A percentile compares a stretch with the other conserved stretches of the same genome.
Conservation (phyloP, 2,113 vertebrate genomes). For the Tyto alba region DNA sequence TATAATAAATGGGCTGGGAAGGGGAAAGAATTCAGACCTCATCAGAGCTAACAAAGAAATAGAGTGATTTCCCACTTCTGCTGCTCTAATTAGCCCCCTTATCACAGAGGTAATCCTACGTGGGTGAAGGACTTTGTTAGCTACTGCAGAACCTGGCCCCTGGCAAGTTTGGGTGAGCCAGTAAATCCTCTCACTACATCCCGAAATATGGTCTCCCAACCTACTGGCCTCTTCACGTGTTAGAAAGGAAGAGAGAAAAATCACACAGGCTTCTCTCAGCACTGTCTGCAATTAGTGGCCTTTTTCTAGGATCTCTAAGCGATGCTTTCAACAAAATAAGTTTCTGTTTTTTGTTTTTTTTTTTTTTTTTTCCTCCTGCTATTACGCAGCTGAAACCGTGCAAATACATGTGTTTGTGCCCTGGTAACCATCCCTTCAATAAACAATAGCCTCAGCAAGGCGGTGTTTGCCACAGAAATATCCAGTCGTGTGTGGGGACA, state of each 20-base stretch:
- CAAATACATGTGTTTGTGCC: background rate
- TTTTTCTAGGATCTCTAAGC: background rate
- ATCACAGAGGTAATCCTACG: background rate
- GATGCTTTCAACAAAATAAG: background rate
- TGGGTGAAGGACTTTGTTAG: background rate
- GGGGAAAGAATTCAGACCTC: constrained; percentile 19
- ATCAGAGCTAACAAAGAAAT: background rate
- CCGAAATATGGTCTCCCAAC: background rate
- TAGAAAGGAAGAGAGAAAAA: background rate
- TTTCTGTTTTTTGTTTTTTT: background rate
- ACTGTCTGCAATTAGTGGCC: background rate
- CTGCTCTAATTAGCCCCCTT: background rate
- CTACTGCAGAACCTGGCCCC: background rate
- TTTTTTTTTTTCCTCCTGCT: background rate
- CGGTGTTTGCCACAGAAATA: background rate
- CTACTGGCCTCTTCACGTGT: background rate
- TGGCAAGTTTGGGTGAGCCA: fast-evolving
- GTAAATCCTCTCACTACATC: background rate
- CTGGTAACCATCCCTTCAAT: background rate
- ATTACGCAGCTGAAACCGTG: background rate
- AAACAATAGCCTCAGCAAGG: background rate
- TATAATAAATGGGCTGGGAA: constrained; percentile 5
- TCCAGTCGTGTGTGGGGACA: fast-evolving
- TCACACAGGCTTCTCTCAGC: background rate
- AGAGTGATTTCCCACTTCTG: background rate